phyloP scores from a whole-genome alignment of 2,888 invertebrate genomes.

The Helobdella robusta region DNA sequence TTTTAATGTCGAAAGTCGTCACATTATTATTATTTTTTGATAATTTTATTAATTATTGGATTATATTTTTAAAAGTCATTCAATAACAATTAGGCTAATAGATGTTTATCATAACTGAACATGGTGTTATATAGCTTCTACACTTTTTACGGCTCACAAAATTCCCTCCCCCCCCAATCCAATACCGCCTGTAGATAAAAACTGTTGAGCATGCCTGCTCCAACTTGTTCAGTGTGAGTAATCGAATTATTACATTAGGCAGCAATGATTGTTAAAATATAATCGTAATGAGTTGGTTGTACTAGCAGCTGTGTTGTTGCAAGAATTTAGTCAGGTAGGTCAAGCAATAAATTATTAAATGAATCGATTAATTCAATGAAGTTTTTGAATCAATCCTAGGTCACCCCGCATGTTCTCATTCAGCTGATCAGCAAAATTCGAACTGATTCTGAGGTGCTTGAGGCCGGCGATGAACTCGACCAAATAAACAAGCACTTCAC shows the following conservation, averaged over 20 bases:
- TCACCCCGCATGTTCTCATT: constrained; percentile 58
- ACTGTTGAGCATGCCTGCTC: no score
- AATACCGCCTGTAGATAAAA: no score
- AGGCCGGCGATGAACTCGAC: constrained; percentile 87
- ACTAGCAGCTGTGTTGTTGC: neutral
- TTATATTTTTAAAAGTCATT: no score
- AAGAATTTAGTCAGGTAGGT: no score
- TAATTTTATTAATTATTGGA: no score
- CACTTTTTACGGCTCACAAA: neutral
- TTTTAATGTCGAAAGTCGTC: no score
- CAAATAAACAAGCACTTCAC: constrained; percentile 91
- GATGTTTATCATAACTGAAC: no score
- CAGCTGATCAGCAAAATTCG: constrained; percentile 80
- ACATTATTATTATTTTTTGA: no score
- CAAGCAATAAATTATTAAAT: neutral
- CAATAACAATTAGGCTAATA: no score
- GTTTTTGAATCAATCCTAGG: constrained; percentile 51
- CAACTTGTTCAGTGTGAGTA: no score
- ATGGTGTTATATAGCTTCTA: neutral
- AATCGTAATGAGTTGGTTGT: neutral
- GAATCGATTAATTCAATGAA: neutral
- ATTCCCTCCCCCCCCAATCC: no score
- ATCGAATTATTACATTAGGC: no score
- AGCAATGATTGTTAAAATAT: neutral
- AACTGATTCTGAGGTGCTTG: constrained; percentile 83